phyloP scores from a whole-genome alignment of 2,888 invertebrate species.

The Actias luna region DNA sequence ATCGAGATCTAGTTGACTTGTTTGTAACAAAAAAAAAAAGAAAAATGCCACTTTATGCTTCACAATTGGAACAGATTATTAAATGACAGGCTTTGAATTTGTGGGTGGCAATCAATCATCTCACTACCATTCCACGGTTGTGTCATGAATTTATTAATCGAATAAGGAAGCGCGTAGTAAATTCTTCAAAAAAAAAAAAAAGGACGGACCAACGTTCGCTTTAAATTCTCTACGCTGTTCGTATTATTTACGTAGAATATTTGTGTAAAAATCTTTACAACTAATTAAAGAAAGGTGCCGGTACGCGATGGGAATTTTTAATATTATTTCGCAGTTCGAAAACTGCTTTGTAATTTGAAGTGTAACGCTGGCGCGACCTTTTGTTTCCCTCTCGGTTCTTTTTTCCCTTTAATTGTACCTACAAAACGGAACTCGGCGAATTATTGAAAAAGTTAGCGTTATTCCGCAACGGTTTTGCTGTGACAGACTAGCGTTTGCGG shows the following conservation, averaged over 20 bases:
- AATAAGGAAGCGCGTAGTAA: too few species aligned
- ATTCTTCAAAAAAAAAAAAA: too few species aligned
- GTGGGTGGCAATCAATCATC: too few species aligned
- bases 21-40: too few species aligned
- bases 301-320: slow-evolving; percentile 33
- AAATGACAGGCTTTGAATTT: too few species aligned
- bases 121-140: too few species aligned
- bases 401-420: slow-evolving; percentile 56
- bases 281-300: slow-evolving; percentile 13
- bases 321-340: slow-evolving; percentile 32
- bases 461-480: slow-evolving; percentile 33
- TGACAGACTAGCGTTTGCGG: slow-evolving; percentile 34
- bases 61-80: too few species aligned
- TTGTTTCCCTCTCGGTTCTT: slow-evolving; percentile 43
- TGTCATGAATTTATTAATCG: too few species aligned
- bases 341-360: slow-evolving; percentile 42
- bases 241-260: slow-evolving; percentile 9
- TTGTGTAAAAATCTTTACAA: slow-evolving; percentile 13
- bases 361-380: slow-evolving; percentile 39
- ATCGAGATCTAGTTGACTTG: too few species aligned
- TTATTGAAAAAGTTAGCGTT: slow-evolving; percentile 67
- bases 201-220: neutral
- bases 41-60: too few species aligned
- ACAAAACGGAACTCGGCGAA: slow-evolving; percentile 53
- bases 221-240: neutral